Base-by-base conservation (phyloP, 1,140 invertebrate species). In the Neodiprion lecontei region DNA sequence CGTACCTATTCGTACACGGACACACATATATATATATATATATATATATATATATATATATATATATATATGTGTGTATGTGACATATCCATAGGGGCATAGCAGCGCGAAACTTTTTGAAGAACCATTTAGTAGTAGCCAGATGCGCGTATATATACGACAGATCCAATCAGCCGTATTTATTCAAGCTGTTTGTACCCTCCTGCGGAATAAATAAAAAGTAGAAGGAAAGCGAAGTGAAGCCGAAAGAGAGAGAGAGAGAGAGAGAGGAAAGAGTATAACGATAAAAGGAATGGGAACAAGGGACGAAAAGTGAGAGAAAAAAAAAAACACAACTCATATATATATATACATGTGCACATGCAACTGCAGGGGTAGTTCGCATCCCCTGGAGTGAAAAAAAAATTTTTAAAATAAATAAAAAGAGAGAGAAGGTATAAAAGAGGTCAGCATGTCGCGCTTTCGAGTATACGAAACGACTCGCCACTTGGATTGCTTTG, bases 131-230 rank as follows among this genome's bases (percentile, higher is more conserved):
- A 79, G 81, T 82, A 82, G 9, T 12, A 61, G 81, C 80, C 81
- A 82, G 80, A 82, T 82, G 81, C 79, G 81, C 81, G 5, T 17
- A 81, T 77, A 40, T 17, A 81, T 77, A 81, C 80, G 79, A 79
- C 77, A 74, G 74, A 80, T 82, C 78, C 79, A 82, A 82, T 82
- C 81, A 80, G 72, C 76, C 68, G 70, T 78, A 76, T 82, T 82
- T 82, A 78, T 79, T 79, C 78, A 82, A 82, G 76, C 78, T 78
- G 81, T 82, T 82, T 82, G 80, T 75, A 72, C 50, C 70, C 70
- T 17, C 12, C 5, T 61, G 53, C 9, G 53, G 11, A 61, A 17
- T 40, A 61, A 61, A 61, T 14, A 61, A 61, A 61, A 40, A 40
- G 28, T 40, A 40, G 28, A 40, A 40, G 5, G 28, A 40, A 40